Evolutionary conservation across 2,113 vertebrate genomes (phyloP).

Genomic region (Phocoena sinus): DNA sequence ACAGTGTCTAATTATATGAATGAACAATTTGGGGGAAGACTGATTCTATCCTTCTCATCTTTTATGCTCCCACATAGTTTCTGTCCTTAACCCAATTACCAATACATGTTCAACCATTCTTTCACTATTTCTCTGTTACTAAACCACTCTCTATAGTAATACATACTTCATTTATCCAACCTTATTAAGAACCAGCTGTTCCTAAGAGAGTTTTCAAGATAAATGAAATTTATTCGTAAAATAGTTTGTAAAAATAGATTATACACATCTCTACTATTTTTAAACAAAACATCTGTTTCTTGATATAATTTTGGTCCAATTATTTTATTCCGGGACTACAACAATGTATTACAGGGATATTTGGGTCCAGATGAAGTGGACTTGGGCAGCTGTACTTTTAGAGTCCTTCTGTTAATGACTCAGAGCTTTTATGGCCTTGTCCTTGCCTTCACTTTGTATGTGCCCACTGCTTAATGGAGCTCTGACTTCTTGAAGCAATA

Average conservation of each 20-base stretch:
- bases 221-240: background rate
- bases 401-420: background rate
- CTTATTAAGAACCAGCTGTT: background rate
- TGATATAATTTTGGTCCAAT: background rate
- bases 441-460: background rate
- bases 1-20: background rate
- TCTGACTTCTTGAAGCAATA: slow-evolving; percentile 10
- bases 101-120: background rate
- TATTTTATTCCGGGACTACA: background rate
- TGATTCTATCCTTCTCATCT: background rate
- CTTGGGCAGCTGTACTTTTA: background rate
- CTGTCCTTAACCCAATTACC: background rate
- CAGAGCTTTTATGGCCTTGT: background rate
- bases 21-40: background rate
- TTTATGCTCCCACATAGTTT: background rate
- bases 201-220: background rate
- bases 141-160: background rate
- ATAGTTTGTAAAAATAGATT: slow-evolving; percentile 7
- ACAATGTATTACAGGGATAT: background rate
- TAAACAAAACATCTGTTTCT: slow-evolving; percentile 22
- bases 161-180: background rate
- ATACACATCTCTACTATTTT: background rate
- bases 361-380: background rate
- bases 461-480: background rate
- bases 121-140: background rate